Percentiles rank a stretch among this genome's conserved stretches.
phyloP scores from a whole-genome alignment of 2,888 invertebrate species.

The Drosophila fulvimacula region DNA sequence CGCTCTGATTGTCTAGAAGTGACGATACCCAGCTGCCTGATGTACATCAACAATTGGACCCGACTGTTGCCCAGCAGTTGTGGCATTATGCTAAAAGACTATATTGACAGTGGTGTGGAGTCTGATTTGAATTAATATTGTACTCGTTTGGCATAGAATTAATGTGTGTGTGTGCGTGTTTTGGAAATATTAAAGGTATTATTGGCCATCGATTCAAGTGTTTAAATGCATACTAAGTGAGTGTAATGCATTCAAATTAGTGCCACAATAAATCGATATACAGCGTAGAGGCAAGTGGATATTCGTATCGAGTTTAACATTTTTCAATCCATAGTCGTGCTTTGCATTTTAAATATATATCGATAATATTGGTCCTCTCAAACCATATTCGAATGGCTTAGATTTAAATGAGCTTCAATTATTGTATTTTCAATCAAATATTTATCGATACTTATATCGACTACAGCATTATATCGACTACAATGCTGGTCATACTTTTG shows the following conservation, averaged over 20 bases:
- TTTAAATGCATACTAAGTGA: not conserved
- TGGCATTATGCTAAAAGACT: constrained; percentile 87
- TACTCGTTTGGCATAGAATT: constrained; percentile 9
- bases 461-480: not conserved
- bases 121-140: constrained; percentile 84
- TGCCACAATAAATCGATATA: not conserved
- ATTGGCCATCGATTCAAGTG: constrained; percentile 11
- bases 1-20: constrained; percentile 87
- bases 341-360: not conserved
- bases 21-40: constrained; percentile 88
- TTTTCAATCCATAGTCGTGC: not conserved
- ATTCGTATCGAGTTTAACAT: not conserved
- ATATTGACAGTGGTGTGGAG: constrained; percentile 89
- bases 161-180: constrained; percentile 10
- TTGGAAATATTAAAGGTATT: constrained; percentile 42
- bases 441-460: not conserved
- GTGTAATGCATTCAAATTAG: not conserved
- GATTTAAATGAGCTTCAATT: not conserved
- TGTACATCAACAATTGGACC: constrained; percentile 86
- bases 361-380: not conserved
- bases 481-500: constrained; percentile 32
- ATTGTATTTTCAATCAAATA: not conserved
- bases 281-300: not conserved
- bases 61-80: constrained; percentile 87
- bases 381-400: no score